phyloP scores from a whole-genome alignment of 2,888 invertebrate species.

The Epistrophe eligans region DNA sequence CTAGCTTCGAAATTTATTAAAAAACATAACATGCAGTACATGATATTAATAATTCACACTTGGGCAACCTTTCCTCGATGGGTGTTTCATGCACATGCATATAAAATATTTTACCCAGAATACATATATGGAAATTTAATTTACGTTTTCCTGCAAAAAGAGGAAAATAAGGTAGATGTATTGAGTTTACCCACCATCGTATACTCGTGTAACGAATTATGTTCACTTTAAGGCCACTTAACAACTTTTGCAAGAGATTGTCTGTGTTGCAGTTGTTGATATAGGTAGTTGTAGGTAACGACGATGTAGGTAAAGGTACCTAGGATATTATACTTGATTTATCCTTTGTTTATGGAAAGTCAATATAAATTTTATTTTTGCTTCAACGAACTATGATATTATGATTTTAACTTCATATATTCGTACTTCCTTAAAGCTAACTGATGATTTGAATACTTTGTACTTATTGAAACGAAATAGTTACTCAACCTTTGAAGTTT shows the following conservation, averaged over 20 bases:
- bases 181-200: background rate
- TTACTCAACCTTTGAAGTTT: no score
- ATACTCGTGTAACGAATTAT: background rate
- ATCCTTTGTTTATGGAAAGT: background rate
- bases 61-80: background rate
- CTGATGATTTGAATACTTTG: background rate
- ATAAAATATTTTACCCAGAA: background rate
- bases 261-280: background rate
- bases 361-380: background rate
- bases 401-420: background rate
- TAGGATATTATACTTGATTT: background rate
- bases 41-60: background rate
- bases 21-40: background rate
- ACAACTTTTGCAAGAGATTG: background rate
- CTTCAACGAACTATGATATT: background rate
- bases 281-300: background rate
- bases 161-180: background rate
- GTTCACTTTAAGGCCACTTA: conserved; percentile 24
- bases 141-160: background rate
- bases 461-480: background rate
- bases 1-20: background rate
- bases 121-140: conserved; percentile 28
- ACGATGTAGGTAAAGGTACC: background rate
- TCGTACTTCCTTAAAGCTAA: background rate
- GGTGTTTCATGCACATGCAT: background rate